Evolutionary conservation across 2,797 vertebrate genomes (phyloP), one percentile per base, ranked within the genome.

Genomic region (Falco columbarius): DNA sequence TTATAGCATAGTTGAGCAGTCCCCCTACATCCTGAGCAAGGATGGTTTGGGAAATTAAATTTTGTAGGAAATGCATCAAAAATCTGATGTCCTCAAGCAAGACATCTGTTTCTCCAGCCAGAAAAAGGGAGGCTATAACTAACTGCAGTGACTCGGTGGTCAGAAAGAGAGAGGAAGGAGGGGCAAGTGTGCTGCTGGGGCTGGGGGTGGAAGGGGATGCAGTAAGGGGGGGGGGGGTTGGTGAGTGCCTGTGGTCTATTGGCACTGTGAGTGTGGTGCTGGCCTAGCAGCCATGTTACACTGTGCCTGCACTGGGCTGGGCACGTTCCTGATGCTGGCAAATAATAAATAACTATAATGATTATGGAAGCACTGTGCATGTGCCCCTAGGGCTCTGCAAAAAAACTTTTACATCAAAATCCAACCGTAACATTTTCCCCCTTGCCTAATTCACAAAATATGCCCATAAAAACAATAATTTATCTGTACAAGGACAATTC

Each of bases 11-110:
- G 92, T 93, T 83, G 70, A 89, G 86, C 59, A 85, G 46, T 95
- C 79, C 82, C 61, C 67, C 75, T 77, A 51, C 86, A 67, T 93
- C 89, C 89, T 83, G 81, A 81, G 74, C 0, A 0, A 67, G 71
- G 71, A 84, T 34, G 63, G 77, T 59, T 76, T 70, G 95, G 95
- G 91, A 96, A 96, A 97, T 94, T 76, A 95, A 89, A 93, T 71
- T 89, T 80, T 67, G 86, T 93, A 85, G 94, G 59, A 92, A 92
- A 91, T 63, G 75, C 84, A 81, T 93, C 92, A 91, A 71, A 94
- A 92, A 76, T 87, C 71, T 5, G 17, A 86, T 93, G 81, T 95
- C 94, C 94, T 94, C 86, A 47, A 94, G 96, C 86, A 82, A 95
- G 91, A 52, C 95, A 95, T 79, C 95, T 94, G 95, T 80, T 91